Conservation (phyloP, 2,888 invertebrate species). For the Chloromyia formosa region DNA sequence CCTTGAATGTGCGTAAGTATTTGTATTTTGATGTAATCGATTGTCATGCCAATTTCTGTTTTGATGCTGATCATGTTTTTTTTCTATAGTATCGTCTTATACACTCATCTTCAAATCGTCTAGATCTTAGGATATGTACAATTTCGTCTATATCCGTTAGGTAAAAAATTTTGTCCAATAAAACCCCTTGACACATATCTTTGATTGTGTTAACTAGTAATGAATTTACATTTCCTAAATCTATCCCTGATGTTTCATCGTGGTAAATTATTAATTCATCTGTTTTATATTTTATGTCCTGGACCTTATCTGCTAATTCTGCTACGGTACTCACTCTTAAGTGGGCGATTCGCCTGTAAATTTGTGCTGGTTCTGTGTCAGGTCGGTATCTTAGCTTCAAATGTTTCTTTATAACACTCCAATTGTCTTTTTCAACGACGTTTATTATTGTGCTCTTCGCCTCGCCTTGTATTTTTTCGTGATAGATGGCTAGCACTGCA, state of each 20-base stretch:
- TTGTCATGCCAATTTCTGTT: not conserved
- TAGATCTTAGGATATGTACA: constrained; percentile 24
- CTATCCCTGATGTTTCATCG: constrained; percentile 34
- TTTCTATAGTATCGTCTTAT: constrained; percentile 16
- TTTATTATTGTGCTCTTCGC: constrained; percentile 14
- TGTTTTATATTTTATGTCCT: constrained; percentile 46
- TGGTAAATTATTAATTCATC: constrained; percentile 46
- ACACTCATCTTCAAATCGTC: constrained; percentile 22
- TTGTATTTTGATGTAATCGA: not conserved
- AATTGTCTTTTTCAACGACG: not conserved
- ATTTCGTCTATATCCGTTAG: constrained; percentile 33
- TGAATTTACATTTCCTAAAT: constrained; percentile 40
- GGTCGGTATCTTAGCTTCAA: constrained; percentile 21
- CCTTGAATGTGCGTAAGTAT: not conserved
- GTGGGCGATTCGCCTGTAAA: constrained; percentile 20
- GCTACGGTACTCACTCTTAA: constrained; percentile 43
- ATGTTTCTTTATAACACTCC: constrained; percentile 1
- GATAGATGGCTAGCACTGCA: not conserved
- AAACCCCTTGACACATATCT: constrained; percentile 39
- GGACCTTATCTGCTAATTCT: constrained; percentile 44
- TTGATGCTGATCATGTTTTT: constrained; percentile 6
- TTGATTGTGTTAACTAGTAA: constrained; percentile 40
- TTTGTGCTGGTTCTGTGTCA: constrained; percentile 22
- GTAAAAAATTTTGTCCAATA: constrained; percentile 43
- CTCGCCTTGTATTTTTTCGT: constrained; percentile 22